A percentile compares a stretch with the other conserved stretches of the same genome.
phyloP scores from a whole-genome alignment of 2,113 vertebrate genomes.

The Dicerorhinus sumatrensis region DNA sequence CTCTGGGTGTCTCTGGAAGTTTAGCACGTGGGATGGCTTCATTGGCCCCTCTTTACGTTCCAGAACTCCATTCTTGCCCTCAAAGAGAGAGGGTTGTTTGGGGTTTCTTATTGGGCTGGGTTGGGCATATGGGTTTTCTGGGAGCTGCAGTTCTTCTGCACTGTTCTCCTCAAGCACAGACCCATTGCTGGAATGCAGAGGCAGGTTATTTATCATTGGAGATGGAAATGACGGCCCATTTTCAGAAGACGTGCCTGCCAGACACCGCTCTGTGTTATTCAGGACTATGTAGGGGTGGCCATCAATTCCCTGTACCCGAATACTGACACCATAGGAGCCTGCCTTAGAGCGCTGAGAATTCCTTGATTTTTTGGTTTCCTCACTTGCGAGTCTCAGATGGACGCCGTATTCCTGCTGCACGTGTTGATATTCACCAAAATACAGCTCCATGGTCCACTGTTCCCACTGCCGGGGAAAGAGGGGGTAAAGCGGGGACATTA shows the following conservation, averaged over 20 bases:
- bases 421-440: slow-evolving; percentile 89
- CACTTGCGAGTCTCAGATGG: slow-evolving; percentile 80
- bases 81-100: slow-evolving; percentile 82
- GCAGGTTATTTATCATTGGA: slow-evolving; percentile 80
- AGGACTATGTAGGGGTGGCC: slow-evolving; percentile 98
- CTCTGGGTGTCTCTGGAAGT: slow-evolving; percentile 96
- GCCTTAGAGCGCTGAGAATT: slow-evolving; percentile 85
- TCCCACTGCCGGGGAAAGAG: slow-evolving; percentile 56
- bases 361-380: slow-evolving; percentile 79
- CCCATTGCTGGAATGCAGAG: slow-evolving; percentile 85
- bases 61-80: slow-evolving; percentile 84
- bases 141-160: slow-evolving; percentile 75
- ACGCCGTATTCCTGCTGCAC: slow-evolving; percentile 87
- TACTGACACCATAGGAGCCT: slow-evolving; percentile 96
- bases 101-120: slow-evolving; percentile 81
- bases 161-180: slow-evolving; percentile 84
- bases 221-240: slow-evolving; percentile 84
- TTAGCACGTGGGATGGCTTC: slow-evolving; percentile 89
- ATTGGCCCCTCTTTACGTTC: slow-evolving; percentile 83
- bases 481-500: not conserved
- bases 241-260: slow-evolving; percentile 85
- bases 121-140: slow-evolving; percentile 88
- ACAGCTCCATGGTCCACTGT: slow-evolving; percentile 92
- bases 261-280: slow-evolving; percentile 93
- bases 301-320: slow-evolving; percentile 97